Percentiles rank a stretch among this genome's conserved stretches.
phyloP scores from a whole-genome alignment of 2,113 vertebrate genomes.

The Ascaphus truei region DNA sequence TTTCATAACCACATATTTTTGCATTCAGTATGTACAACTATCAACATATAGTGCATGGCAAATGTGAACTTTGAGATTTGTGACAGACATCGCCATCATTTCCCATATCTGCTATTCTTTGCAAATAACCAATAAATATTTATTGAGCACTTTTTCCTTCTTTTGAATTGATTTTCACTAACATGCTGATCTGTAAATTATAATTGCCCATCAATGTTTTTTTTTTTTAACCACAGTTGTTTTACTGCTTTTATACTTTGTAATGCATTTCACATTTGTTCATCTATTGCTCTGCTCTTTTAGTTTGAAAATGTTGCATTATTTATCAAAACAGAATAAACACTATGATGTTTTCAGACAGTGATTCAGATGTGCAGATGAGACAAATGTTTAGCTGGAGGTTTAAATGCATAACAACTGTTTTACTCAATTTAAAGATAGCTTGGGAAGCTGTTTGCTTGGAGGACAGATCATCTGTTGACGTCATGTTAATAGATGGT shows the following conservation, averaged over 20 bases:
- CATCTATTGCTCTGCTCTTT: neutral
- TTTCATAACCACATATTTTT: too few species aligned
- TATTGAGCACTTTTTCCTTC: too few species aligned
- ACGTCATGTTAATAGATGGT: neutral
- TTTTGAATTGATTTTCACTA: neutral
- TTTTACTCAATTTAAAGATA: neutral
- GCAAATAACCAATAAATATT: too few species aligned
- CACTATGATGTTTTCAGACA: neutral
- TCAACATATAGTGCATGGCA: too few species aligned
- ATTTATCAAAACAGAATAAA: slow-evolving; percentile 2
- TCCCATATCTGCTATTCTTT: too few species aligned
- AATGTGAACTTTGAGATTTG: too few species aligned
- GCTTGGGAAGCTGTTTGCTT: neutral
- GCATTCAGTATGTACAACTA: too few species aligned
- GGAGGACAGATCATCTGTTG: neutral
- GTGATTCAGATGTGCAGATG: neutral
- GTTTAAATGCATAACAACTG: too few species aligned
- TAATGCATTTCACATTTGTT: neutral
- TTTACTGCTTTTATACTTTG: too few species aligned
- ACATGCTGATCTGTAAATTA: neutral
- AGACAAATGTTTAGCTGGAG: slow-evolving; percentile 7
- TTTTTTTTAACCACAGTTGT: too few species aligned
- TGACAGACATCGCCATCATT: too few species aligned
- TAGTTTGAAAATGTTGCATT: neutral
- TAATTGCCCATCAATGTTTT: neutral